Evolutionary conservation across 2,113 vertebrate genomes (phyloP).

Genomic region (Tylochromis polylepis): DNA sequence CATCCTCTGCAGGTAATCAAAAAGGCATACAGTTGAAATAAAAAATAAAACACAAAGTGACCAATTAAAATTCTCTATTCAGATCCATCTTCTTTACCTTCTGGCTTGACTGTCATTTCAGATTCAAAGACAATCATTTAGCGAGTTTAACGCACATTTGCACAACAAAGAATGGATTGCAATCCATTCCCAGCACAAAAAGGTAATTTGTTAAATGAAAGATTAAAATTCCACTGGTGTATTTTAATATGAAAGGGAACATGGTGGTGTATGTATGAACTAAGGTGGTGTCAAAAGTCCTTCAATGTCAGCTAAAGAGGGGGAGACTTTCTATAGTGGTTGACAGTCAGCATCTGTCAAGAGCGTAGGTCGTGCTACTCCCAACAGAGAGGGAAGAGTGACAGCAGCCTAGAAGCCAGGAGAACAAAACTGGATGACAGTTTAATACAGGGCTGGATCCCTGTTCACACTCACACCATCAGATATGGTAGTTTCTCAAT

Average conservation of each 20-base stretch:
- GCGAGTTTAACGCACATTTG: neutral
- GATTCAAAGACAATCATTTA: neutral
- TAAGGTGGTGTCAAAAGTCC: neutral
- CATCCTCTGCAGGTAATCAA: conserved; percentile 43
- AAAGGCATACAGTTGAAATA: neutral
- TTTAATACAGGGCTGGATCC: neutral
- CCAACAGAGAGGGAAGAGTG: neutral
- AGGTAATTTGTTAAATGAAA: neutral
- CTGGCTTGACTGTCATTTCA: neutral
- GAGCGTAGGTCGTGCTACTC: neutral
- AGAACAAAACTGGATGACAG: neutral
- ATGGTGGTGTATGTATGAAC: neutral
- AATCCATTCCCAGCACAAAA: neutral
- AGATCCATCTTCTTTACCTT: neutral
- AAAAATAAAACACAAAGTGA: neutral
- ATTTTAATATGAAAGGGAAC: neutral
- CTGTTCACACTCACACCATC: neutral
- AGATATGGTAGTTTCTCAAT: neutral
- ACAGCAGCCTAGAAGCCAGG: neutral
- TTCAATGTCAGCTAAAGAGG: neutral
- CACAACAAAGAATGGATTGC: neutral
- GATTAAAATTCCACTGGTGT: neutral
- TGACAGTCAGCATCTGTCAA: neutral
- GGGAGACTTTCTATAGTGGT: neutral
- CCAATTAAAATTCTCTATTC: neutral